Conservation (phyloP, 35 echinoderm and acorn worm genomes). For the Antedon bifida region DNA sequence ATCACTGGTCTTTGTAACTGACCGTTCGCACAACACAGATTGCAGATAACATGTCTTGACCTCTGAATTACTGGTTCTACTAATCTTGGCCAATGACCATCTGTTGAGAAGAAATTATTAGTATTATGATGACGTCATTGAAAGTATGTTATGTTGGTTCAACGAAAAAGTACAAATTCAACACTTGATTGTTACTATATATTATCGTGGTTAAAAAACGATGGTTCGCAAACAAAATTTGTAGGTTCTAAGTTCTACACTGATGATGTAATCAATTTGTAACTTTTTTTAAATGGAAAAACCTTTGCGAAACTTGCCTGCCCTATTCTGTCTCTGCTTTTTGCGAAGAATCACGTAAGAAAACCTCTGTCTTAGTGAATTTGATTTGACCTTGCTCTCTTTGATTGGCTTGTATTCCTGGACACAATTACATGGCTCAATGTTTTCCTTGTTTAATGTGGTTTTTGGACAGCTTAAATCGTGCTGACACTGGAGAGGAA, state of each 20-base stretch:
- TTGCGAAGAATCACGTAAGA: conserved; percentile 68
- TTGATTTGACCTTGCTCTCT: conserved; percentile 7
- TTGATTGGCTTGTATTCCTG: conserved; percentile 51
- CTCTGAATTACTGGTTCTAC: conserved; percentile 34
- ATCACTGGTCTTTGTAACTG: conserved; percentile 46
- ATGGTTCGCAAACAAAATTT: too few species aligned
- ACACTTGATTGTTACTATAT: too few species aligned
- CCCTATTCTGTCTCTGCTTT: conserved; percentile 15
- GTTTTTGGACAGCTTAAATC: conserved; percentile 50
- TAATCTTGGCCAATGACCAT: conserved; percentile 48
- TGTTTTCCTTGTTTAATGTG: background rate
- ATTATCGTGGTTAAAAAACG: too few species aligned
- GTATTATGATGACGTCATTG: too few species aligned
- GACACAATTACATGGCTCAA: conserved; percentile 72
- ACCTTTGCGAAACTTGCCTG: background rate
- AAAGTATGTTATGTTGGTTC: too few species aligned
- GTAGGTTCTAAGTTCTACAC: too few species aligned
- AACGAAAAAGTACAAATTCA: too few species aligned
- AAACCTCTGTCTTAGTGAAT: conserved; percentile 28
- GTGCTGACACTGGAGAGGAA: conserved; percentile 48
- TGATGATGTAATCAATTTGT: too few species aligned
- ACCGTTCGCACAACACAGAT: conserved; percentile 62
- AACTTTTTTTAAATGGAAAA: too few species aligned
- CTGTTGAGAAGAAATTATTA: background rate
- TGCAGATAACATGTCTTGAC: conserved; percentile 58